Conservation (phyloP, 2,797 vertebrate species). For the Forpus xanthops region DNA sequence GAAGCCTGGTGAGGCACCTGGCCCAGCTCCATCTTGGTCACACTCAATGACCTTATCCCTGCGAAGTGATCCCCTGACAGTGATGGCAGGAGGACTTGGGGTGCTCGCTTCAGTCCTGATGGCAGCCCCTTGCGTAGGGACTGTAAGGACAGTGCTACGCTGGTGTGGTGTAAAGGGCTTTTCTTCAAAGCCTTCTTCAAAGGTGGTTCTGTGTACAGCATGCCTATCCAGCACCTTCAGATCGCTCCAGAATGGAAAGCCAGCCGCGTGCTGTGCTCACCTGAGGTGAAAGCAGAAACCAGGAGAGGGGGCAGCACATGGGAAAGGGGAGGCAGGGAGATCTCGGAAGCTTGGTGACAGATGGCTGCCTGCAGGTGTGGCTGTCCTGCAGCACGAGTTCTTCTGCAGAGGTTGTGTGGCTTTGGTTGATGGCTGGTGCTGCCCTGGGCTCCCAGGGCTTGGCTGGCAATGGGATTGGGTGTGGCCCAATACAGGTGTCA, state of each 20-base stretch:
- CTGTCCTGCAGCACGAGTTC: not conserved
- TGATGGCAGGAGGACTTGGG: accelerated
- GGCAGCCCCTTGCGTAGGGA: not conserved
- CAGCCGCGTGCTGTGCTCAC: not conserved
- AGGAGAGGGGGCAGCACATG: not conserved
- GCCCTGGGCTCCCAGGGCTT: not conserved
- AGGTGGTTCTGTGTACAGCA: not conserved
- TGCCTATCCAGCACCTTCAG: accelerated
- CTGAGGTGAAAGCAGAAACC: not conserved
- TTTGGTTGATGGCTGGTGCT: not conserved
- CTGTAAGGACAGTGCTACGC: not conserved
- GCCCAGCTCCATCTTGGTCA: not conserved
- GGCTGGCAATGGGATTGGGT: not conserved
- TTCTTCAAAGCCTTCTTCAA: not conserved
- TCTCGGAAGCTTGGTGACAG: not conserved
- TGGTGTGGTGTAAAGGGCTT: not conserved
- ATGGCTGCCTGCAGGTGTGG: not conserved
- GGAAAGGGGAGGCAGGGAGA: not conserved
- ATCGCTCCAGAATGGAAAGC: not conserved
- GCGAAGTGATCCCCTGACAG: not conserved
- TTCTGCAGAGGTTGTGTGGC: not conserved
- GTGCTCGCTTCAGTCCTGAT: not conserved
- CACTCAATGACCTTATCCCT: not conserved
- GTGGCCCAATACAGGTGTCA: not conserved
- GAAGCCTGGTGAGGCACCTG: not conserved